Base-by-base conservation (phyloP, 2,113 vertebrate genomes). In the Triplophysa dalaica region DNA sequence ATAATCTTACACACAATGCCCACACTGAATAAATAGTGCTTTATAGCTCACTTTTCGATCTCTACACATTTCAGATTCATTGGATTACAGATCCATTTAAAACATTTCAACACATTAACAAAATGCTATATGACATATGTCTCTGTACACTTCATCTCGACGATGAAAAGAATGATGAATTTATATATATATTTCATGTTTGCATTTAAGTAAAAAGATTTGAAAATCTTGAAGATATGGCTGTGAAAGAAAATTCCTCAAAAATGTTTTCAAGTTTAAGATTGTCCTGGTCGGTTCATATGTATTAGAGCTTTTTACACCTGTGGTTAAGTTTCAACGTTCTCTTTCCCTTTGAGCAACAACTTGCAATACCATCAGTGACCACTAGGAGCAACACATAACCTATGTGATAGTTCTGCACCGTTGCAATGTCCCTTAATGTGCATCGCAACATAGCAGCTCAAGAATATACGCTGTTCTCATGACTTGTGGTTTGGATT, bases 321-420 rank as follows among this genome's bases (percentile, higher is more conserved):
- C 43, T 70, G 67, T 21, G 45, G 45, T 74, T 58, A 38, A 38
- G 54, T 69, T 74, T 19, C 60, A 38, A 52, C 26, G 48, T 60
- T 62, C n/a, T 61, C 62, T 68, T 66, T 65, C 70, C 56, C n/a
- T 54, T 64, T 60, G 63, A 67, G 24, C 19, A 63, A 19, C 11
- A 70, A 52, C 84, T 48, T 82, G 90, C 85, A 89, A 84, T 85
- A 76, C 76, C 79, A 64, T 45, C 68, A 43, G 58, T 62, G 83
- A 76, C 90, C 91, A 92, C 89, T 80, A 63, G 81, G 85, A 75
- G 81, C 83, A 86, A 83, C 65, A 78, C 67, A 38, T 14, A 61
- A 68, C 13, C 61, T 9, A n/a, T 58, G 54, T 52, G 14, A 48
- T 38, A 14, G 54, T 54, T 56, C 22, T 72, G 60, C 69, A 75